Evolutionary conservation across 2,888 invertebrate species (phyloP), one percentile per base, ranked within the genome.

Genomic region (Trichopria drosophilae): DNA sequence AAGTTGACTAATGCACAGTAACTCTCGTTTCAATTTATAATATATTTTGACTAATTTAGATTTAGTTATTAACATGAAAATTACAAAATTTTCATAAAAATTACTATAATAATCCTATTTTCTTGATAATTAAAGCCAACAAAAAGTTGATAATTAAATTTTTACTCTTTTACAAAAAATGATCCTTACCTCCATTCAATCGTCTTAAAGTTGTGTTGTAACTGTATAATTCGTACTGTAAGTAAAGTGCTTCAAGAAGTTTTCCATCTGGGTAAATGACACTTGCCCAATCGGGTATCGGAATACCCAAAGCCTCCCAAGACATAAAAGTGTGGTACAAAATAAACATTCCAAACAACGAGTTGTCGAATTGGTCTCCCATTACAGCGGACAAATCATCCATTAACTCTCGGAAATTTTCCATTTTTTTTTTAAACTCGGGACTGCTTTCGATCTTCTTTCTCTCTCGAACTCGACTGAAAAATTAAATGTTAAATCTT

Each of bases 391-490:
- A 58, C 6, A 67, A 35, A 16, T 58, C 42, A 1, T 59, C 18
- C 61, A 66, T 57, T 1, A 67, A 57, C 0, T 43, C 42, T 10
- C 23, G 29, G 20, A 61, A 62, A 12, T 40, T 18, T 5, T 50
- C 45, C 16, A 64, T 24, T 46, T 52, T 44, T 4, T 39, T 4
- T 3, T 12, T n/a, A 5, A 64, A 53, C 52, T 66, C 63, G 1
- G 59, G 53, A 1, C 45, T 18, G 1, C 26, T 20, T 37, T 57
- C 32, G 0, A 63, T 47, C 19, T 51, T 53, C 6, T 45, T 31
- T 2, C 58, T 35, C 35, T 64, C 63, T 31, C 46, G n/a, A n/a
- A 63, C 28, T 41, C 63, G 67, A 22, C 68, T 68, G 41, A 9
- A 31, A 46, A 20, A 31, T 16, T 20, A 6, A 12, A 31, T 20